phyloP scores from a whole-genome alignment of 2,113 vertebrate genomes.

The Strigops habroptila region DNA sequence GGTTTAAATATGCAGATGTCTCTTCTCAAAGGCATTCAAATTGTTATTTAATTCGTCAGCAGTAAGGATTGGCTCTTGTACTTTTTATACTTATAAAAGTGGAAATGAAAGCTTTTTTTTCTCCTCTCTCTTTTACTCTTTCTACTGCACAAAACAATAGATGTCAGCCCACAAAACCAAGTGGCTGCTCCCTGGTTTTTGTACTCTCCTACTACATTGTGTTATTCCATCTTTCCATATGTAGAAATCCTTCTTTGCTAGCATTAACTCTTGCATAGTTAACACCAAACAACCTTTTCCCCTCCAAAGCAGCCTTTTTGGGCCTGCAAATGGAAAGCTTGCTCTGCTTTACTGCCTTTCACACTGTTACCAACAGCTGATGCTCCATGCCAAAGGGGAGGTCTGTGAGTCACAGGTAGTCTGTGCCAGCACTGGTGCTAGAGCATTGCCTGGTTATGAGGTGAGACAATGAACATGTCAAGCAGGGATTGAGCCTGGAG shows the following conservation, averaged over 20 bases:
- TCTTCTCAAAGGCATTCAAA: conserved; percentile 52
- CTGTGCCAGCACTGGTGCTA: not conserved
- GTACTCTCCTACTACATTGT: not conserved
- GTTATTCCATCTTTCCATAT: not conserved
- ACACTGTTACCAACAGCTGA: not conserved
- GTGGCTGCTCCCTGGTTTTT: conserved; percentile 1
- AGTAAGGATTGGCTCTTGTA: conserved; percentile 14
- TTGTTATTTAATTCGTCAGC: conserved; percentile 54
- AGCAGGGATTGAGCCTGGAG: not conserved
- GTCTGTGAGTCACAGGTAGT: not conserved
- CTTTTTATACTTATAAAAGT: conserved; percentile 23
- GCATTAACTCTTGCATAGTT: not conserved
- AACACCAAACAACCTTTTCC: not conserved
- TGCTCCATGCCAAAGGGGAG: not conserved
- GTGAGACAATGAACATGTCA: not conserved
- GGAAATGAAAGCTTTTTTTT: not conserved
- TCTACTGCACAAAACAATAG: conserved; percentile 38
- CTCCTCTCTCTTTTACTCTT: not conserved
- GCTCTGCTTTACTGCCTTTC: not conserved
- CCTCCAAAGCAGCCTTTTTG: not conserved
- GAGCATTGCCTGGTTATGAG: not conserved
- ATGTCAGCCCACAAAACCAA: conserved; percentile 23
- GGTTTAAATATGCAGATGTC: conserved; percentile 55
- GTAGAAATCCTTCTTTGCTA: not conserved
- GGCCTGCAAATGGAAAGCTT: not conserved